These are phyloP conservation scores for Tenthredo notha DNA, from an alignment of 2,888 invertebrate species.

Conservation along the genomic window DNA sequence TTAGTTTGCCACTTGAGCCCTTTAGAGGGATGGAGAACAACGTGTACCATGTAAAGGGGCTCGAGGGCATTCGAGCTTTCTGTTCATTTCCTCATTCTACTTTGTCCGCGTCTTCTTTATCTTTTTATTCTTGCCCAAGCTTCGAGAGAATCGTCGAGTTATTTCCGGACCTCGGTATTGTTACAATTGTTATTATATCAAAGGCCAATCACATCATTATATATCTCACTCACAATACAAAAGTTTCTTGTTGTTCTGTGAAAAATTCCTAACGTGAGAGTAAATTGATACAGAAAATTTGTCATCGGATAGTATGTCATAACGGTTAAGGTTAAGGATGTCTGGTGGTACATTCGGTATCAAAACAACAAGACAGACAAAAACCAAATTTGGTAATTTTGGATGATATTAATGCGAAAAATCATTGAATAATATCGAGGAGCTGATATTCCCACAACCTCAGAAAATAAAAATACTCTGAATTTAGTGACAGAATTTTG, in stretches of 20 bases:
- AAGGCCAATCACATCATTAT: neutral
- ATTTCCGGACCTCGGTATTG: neutral
- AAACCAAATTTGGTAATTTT: too few relatives aligned
- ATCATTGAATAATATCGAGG: too few relatives aligned
- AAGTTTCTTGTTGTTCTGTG: neutral
- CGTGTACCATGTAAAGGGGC: neutral
- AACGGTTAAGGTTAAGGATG: too few relatives aligned
- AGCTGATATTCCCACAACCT: too few relatives aligned
- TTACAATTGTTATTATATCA: constrained; percentile 23
- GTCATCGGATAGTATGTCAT: neutral
- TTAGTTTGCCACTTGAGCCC: neutral
- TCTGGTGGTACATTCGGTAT: too few relatives aligned
- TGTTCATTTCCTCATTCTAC: constrained; percentile 32
- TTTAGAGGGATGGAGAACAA: neutral
- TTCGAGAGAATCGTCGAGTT: neutral
- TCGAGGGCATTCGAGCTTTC: constrained; percentile 15
- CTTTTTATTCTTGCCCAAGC: neutral
- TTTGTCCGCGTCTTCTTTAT: neutral
- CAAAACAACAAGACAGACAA: too few relatives aligned
- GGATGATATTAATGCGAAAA: too few relatives aligned
- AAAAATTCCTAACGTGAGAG: neutral
- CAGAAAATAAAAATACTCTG: too few relatives aligned
- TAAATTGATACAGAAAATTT: neutral
- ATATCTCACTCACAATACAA: neutral
- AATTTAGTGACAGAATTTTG: too few relatives aligned